Conservation (phyloP, 2,113 vertebrate genomes). For the Corapipo altera region DNA sequence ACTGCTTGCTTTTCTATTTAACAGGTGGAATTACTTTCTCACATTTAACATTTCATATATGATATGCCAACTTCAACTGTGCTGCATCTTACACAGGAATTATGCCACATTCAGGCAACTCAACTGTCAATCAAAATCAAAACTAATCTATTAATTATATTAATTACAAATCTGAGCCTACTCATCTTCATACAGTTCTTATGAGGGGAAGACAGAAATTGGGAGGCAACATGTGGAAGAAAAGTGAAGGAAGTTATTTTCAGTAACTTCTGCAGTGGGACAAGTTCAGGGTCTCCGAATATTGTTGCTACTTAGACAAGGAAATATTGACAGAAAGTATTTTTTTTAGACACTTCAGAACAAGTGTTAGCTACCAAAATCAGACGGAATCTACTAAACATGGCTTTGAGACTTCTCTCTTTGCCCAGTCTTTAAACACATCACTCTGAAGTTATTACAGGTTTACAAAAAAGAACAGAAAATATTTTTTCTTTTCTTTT, state of each 20-base stretch:
- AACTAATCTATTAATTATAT: background rate
- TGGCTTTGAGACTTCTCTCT: background rate
- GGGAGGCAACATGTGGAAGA: rapidly evolving
- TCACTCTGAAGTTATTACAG: background rate
- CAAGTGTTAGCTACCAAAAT: background rate
- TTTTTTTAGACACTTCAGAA: background rate
- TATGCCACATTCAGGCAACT: background rate
- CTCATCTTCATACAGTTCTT: background rate
- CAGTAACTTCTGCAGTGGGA: background rate
- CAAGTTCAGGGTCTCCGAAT: background rate
- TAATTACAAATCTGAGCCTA: background rate
- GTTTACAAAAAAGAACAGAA: background rate
- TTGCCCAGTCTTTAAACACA: background rate
- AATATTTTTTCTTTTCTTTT: background rate
- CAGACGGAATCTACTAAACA: background rate
- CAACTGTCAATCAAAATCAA: background rate
- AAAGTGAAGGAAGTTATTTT: background rate
- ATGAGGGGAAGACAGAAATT: background rate
- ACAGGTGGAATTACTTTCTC: background rate
- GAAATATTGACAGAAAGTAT: background rate
- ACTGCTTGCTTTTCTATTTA: background rate
- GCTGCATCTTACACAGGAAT: background rate
- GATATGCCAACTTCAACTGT: background rate
- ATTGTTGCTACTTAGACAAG: background rate
- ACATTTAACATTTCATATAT: background rate